Base-by-base conservation (phyloP, 1,140 invertebrate species). In the Pantala flavescens region DNA sequence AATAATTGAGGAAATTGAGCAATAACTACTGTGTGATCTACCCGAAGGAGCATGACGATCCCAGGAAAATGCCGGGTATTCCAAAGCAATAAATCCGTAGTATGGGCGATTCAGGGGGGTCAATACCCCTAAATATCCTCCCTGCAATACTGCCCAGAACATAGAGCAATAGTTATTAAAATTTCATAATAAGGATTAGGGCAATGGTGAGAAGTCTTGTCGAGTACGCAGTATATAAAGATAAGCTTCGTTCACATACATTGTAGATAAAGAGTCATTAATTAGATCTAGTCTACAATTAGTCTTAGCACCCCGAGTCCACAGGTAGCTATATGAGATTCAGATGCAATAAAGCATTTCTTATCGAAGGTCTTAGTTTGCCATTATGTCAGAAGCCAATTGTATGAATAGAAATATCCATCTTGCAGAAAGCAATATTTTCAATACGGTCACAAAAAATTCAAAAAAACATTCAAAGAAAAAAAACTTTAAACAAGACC, bases 31-130 rank as follows among this genome's bases (percentile, higher is more conserved):
- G 49, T 63, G 49, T 63, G 49, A 63, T 63, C 16, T 19, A 63
- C n/a, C 49, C 49, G 49, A 63, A 63, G 49, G n/a, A 63, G 49
- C 49, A 63, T 21, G n/a, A 63, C 49, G 49, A 24, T 5, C 23
- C 71, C 71, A 24, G 28, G 71, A 72, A 72, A 72, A 42, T 72
- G 71, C 71, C 71, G 28, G 71, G 71, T 72, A 72, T 72, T 72
- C 71, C 23, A 24, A 72, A 72, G 71, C 71, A 72, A 72, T 72
- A 72, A 63, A 24, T 5, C 16, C 71, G 71, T 72, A 72, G 71
- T 72, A 24, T 72, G 71, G 71, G 23, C 23, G n/a, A 19, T 63
- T 14, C 49, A 63, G 49, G 49, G 49, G 5, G 49, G 49, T 19
- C 14, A 63, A 63, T 63, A 36, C 3, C 28, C 28, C 28, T 63